A percentile compares a stretch with the other conserved stretches of the same genome.
Conservation (phyloP, 2,888 invertebrate genomes). For the Meliscaeva auricollis region DNA sequence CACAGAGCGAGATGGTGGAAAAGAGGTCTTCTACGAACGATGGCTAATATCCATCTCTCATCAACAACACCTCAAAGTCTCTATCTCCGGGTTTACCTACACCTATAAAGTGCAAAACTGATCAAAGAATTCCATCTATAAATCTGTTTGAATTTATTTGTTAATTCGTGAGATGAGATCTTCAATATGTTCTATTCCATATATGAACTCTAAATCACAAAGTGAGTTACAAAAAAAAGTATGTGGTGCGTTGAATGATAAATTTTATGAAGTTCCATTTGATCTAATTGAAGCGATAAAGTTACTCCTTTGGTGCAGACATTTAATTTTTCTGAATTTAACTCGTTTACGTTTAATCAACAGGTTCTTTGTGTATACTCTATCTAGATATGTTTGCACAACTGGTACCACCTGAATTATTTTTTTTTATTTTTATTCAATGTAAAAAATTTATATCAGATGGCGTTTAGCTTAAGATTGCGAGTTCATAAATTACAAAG, state of each 20-base stretch:
- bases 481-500: conserved; percentile 62
- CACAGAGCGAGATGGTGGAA: too few relatives aligned
- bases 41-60: conserved; percentile 65
- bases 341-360: conserved; percentile 54
- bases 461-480: conserved; percentile 7
- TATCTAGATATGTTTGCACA: background rate
- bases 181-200: conserved; percentile 5
- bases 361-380: conserved; percentile 42
- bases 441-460: background rate
- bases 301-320: background rate
- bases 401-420: conserved; percentile 14
- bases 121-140: conserved; percentile 63
- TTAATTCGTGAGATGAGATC: conserved; percentile 40
- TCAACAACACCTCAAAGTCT: conserved; percentile 28
- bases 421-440: background rate
- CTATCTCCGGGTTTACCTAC: conserved; percentile 4
- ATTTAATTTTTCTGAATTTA: background rate
- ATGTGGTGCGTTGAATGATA: conserved; percentile 45
- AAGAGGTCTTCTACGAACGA: conserved; percentile 45
- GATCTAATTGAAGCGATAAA: background rate
- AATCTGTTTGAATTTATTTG: conserved; percentile 34
- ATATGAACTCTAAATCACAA: conserved; percentile 3
- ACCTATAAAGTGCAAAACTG: conserved; percentile 21
- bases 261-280: conserved; percentile 45
- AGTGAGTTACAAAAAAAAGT: conserved; percentile 14